Percentiles rank a stretch among this genome's conserved stretches.
These are phyloP conservation scores for Macroteleia sp. DNA, from an alignment of 2,888 invertebrate genomes.

Conservation along the genomic window DNA sequence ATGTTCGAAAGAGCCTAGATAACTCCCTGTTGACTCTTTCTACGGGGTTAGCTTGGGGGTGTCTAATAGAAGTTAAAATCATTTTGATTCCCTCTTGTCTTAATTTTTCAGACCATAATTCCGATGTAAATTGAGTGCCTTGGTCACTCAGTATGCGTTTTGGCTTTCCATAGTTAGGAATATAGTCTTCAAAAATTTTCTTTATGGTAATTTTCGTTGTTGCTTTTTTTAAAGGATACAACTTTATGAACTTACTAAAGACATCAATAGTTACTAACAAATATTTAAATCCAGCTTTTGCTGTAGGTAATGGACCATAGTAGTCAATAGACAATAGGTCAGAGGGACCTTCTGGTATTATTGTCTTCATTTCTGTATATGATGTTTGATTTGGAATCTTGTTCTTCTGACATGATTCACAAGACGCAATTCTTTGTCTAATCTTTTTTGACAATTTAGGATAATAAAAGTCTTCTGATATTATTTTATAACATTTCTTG, in stretches of 20 bases:
- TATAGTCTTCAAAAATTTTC: slow-evolving; percentile 30
- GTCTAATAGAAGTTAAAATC: slow-evolving; percentile 22
- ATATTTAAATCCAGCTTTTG: slow-evolving; percentile 16
- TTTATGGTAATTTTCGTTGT: slow-evolving; percentile 14
- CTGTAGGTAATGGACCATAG: slow-evolving; percentile 40
- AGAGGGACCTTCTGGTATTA: not conserved
- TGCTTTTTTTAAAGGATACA: slow-evolving; percentile 40
- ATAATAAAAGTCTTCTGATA: not conserved
- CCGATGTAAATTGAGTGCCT: slow-evolving; percentile 40
- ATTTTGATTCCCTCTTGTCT: not conserved
- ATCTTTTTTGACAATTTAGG: not conserved
- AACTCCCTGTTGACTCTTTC: slow-evolving; percentile 35
- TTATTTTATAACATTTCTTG: not conserved
- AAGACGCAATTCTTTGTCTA: not conserved
- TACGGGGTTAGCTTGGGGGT: slow-evolving; percentile 36
- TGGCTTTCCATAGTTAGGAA: slow-evolving; percentile 16
- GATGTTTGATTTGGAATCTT: not conserved
- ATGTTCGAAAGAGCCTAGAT: not conserved
- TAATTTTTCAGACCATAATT: slow-evolving; percentile 6
- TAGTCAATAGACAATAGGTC: slow-evolving; percentile 45
- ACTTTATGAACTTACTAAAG: slow-evolving; percentile 19
- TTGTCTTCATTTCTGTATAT: not conserved
- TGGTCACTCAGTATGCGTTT: slow-evolving; percentile 20
- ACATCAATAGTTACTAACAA: slow-evolving; percentile 33
- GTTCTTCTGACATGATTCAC: slow-evolving; percentile 9